Conservation (phyloP, 2,888 invertebrate genomes). For the Apamea monoglypha region DNA sequence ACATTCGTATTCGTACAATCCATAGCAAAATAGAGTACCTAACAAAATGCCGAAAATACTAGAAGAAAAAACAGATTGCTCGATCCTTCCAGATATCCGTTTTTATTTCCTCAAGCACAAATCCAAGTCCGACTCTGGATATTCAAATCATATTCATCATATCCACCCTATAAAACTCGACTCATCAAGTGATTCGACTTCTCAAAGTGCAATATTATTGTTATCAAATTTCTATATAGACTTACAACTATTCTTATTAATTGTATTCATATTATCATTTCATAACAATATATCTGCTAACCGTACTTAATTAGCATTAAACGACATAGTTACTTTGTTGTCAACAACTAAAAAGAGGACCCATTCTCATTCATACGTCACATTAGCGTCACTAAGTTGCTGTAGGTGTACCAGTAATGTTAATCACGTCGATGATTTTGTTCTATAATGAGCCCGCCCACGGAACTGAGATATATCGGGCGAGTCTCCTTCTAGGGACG, state of each 20-base stretch:
- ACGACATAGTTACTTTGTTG: neutral
- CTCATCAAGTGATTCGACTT: neutral
- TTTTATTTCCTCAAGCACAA: neutral
- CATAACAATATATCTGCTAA: neutral
- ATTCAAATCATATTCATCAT: neutral
- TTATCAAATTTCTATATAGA: neutral
- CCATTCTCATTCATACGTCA: slow-evolving; percentile 42
- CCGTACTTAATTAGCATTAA: neutral
- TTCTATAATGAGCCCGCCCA: slow-evolving; percentile 82
- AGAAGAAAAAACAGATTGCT: neutral
- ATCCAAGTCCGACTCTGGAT: neutral
- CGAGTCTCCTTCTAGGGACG: slow-evolving; percentile 74
- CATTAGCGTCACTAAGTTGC: slow-evolving; percentile 53
- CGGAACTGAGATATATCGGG: slow-evolving; percentile 79
- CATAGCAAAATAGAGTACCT: neutral
- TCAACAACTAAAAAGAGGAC: slow-evolving; percentile 26
- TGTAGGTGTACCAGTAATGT: slow-evolving; percentile 67
- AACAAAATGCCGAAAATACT: neutral
- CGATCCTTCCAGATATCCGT: neutral
- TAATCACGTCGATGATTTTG: slow-evolving; percentile 78
- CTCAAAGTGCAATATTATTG: neutral
- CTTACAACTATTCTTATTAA: neutral
- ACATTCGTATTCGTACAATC: neutral
- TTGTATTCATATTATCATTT: slow-evolving; percentile 11
- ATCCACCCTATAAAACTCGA: neutral